Base-by-base conservation (phyloP, 2,113 vertebrate species). In the Dryoscopus gambensis region DNA sequence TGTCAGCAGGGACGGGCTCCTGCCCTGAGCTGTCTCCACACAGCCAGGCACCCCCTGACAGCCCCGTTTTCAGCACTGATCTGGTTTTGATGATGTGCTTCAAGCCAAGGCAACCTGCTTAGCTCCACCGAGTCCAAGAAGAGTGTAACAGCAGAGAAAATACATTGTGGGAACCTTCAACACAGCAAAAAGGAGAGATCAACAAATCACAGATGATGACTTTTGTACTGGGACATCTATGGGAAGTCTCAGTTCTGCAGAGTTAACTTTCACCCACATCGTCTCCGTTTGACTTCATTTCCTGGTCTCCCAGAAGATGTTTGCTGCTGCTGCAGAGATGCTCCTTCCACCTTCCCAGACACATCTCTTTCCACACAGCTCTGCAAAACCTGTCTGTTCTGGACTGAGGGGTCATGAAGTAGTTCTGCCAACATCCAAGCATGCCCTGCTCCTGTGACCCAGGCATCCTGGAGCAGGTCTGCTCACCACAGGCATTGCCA, bases 21-120 rank as follows among this genome's bases (percentile, higher is more conserved):
- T 87, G 98, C 98, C 97, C 98, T 85, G 79, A 97, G 96, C 96
- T 82, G 91, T 75, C 83, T 93, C 64, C 55, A 82, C 59, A 67
- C 73, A 81, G 84, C 59, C 82, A 65, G 25, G 42, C 20, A 4
- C 35, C 44, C 57, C 75, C 42, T 81, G 57, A 89, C 73, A 96
- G 65, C 53, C 42, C 82, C 15, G 1, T 27, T 57, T 63, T 17
- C 76, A 84, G 84, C 40, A 13, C 62, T 84, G 22, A 69, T 40
- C 33, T 70, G 18, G 9, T 31, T 92, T 70, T 37, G 21, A 46
- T 44, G 52, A 76, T 1, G 3, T 59, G 46, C 22, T 82, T 35
- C 69, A 76, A 92, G 81, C n/a, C 62, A 60, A 14, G 20, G 15
- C 55, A 89, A 76, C 35, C 12, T 24, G 10, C 76, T 83, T 15